Evolutionary conservation across 2,113 vertebrate species (phyloP).

Genomic region (Ageneiosus marmoratus): DNA sequence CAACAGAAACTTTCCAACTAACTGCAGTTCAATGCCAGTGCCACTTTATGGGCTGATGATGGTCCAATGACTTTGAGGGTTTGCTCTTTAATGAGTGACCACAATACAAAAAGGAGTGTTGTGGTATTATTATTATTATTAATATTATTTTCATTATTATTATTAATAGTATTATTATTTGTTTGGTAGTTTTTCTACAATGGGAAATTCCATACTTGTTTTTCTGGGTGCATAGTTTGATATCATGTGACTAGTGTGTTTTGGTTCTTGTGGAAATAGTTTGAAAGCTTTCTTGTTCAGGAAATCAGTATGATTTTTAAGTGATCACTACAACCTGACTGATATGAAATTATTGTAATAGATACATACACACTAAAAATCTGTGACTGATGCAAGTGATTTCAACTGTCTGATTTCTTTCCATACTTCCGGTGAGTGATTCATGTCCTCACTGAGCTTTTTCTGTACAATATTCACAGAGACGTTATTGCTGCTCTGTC

Average conservation of each 20-base stretch:
- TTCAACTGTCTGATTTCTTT: neutral
- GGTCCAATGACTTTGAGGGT: neutral
- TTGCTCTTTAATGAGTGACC: constrained; percentile 16
- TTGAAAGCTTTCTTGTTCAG: neutral
- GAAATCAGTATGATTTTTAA: neutral
- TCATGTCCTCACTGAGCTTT: neutral
- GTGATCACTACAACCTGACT: neutral
- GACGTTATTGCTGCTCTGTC: neutral
- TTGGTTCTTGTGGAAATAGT: neutral
- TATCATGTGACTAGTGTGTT: neutral
- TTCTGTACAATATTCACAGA: neutral
- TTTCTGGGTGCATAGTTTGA: neutral
- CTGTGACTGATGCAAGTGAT: neutral
- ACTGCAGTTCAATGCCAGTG: neutral
- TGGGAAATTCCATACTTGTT: neutral
- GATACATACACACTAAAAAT: neutral
- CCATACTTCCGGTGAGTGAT: neutral
- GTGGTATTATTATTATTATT: neutral
- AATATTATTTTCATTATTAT: neutral
- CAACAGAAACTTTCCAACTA: neutral
- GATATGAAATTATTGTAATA: neutral
- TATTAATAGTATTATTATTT: neutral
- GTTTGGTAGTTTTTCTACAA: neutral
- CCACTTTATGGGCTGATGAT: neutral
- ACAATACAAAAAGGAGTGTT: neutral